phyloP scores from a whole-genome alignment of 2,797 vertebrate species.

The Schizothorax lantsangensis region DNA sequence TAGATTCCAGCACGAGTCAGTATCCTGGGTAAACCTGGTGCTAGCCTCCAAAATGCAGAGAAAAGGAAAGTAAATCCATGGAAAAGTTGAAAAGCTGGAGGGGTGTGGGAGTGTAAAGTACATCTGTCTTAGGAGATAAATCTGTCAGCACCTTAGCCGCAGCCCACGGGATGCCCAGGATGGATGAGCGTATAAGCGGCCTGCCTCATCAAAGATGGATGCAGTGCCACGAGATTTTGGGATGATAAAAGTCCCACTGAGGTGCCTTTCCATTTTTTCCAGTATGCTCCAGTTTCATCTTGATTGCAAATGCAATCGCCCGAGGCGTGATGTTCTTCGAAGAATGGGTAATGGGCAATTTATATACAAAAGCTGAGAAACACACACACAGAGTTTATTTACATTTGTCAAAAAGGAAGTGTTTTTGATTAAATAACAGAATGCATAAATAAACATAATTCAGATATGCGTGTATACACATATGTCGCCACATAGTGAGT shows the following conservation, averaged over 20 bases:
- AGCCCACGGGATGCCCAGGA: constrained; percentile 63
- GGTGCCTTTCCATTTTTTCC: constrained; percentile 60
- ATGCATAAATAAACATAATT: background rate
- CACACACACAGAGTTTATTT: constrained; percentile 39
- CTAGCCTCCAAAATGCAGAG: constrained; percentile 29
- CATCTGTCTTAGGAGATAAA: constrained; percentile 68
- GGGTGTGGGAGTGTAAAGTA: constrained; percentile 59
- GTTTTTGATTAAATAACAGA: constrained; percentile 32
- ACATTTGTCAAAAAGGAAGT: constrained; percentile 3
- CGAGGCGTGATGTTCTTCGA: constrained; percentile 7
- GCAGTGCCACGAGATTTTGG: constrained; percentile 50
- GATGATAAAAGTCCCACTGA: constrained; percentile 53
- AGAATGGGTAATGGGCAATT: constrained; percentile 38
- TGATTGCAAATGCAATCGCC: constrained; percentile 39
- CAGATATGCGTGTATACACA: constrained; percentile 18
- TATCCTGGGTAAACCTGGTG: background rate
- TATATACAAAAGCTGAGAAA: constrained; percentile 34
- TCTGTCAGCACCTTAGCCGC: constrained; percentile 66
- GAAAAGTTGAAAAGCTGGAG: constrained; percentile 57
- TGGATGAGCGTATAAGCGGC: constrained; percentile 60
- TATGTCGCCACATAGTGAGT: constrained; percentile 13
- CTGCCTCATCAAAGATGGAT: constrained; percentile 63
- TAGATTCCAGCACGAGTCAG: background rate
- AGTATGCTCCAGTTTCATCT: constrained; percentile 45
- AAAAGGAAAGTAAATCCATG: constrained; percentile 36